A percentile compares a stretch with the other conserved stretches of the same genome.
Evolutionary conservation across 2,888 invertebrate genomes (phyloP).

Genomic region (Chironomus tentans): DNA sequence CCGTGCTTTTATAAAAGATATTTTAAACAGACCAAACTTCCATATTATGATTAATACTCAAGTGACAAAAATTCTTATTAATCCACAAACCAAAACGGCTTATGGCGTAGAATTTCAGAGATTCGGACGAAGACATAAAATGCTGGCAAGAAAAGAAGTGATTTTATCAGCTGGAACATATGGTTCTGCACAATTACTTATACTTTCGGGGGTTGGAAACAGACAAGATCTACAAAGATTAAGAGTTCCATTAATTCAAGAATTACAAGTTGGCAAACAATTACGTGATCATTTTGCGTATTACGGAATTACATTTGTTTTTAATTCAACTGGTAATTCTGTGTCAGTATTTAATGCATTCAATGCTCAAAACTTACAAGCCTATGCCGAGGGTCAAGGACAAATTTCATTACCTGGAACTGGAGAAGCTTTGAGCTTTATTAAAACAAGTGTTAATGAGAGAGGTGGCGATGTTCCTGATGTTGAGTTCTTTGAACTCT

Average conservation of each 20-base stretch:
- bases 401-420: conserved; percentile 43
- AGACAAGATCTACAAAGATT: conserved; percentile 39
- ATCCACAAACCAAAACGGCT: background rate
- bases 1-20: conserved; percentile 45
- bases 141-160: background rate
- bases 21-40: conserved; percentile 44
- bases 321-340: conserved; percentile 32
- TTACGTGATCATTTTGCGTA: conserved; percentile 50
- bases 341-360: background rate
- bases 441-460: conserved; percentile 40
- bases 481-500: conserved; percentile 50
- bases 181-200: background rate
- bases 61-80: background rate
- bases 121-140: background rate
- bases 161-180: background rate
- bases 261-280: conserved; percentile 46
- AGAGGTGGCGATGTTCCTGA: conserved; percentile 33
- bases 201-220: background rate
- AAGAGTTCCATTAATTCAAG: conserved; percentile 40
- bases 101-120: background rate
- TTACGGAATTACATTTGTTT: conserved; percentile 43
- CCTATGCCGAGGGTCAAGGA: conserved; percentile 32
- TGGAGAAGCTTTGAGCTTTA: conserved; percentile 47
- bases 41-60: conserved; percentile 43
- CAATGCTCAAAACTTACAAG: background rate